These are phyloP conservation scores for Muntiacus muntjak DNA, from an alignment of 2,113 vertebrate species.

Conservation along the genomic window DNA sequence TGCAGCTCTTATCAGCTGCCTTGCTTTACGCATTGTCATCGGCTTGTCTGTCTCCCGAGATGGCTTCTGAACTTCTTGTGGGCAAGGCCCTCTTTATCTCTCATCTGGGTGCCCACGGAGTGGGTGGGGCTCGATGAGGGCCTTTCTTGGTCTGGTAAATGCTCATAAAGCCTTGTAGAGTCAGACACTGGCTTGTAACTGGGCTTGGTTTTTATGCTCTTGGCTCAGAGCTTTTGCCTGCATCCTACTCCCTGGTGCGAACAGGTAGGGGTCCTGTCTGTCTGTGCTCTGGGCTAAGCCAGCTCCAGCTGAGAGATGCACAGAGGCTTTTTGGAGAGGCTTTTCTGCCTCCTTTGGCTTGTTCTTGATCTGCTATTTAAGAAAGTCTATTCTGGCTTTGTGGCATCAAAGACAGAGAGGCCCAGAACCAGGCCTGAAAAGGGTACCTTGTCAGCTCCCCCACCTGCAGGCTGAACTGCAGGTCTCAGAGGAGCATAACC, in stretches of 20 bases:
- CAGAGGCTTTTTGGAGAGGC: not conserved
- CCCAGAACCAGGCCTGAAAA: not conserved
- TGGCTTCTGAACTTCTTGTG: not conserved
- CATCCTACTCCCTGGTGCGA: rapidly evolving
- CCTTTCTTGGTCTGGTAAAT: not conserved
- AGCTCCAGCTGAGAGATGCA: not conserved
- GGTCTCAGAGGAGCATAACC: not conserved
- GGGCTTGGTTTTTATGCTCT: not conserved
- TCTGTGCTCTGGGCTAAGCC: not conserved
- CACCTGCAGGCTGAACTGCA: not conserved
- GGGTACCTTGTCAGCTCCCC: not conserved
- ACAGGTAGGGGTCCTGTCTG: not conserved
- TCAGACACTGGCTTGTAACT: not conserved
- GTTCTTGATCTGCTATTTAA: not conserved
- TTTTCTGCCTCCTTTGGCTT: not conserved
- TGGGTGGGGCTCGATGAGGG: rapidly evolving
- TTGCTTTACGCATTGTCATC: not conserved
- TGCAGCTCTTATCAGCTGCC: not conserved
- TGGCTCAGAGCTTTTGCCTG: not conserved
- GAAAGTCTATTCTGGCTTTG: not conserved
- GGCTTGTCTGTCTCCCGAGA: not conserved
- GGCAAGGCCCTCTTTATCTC: not conserved
- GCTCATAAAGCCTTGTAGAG: not conserved
- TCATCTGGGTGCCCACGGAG: not conserved
- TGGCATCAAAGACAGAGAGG: not conserved